phyloP scores from a whole-genome alignment of 2,113 vertebrate genomes.

The Hippocampus comes region DNA sequence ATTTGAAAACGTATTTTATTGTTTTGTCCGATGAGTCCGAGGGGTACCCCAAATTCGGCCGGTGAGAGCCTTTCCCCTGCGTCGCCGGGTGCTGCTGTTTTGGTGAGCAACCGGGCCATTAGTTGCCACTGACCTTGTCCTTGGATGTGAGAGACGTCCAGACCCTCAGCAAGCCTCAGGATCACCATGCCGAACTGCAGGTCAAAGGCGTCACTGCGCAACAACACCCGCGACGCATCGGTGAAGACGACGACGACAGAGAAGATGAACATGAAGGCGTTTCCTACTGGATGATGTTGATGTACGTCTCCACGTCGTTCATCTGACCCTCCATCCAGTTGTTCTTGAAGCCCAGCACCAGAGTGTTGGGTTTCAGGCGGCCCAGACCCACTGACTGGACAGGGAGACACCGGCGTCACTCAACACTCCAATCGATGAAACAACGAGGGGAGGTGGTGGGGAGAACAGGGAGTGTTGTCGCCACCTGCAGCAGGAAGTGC shows the following conservation, averaged over 20 bases:
- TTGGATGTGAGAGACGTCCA: constrained; percentile 94
- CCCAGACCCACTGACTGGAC: constrained; percentile 88
- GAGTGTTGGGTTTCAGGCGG: constrained; percentile 89
- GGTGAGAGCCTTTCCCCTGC: not conserved
- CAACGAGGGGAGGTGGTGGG: no score
- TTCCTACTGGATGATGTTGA: constrained; percentile 92
- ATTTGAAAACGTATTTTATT: no score
- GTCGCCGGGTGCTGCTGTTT: not conserved
- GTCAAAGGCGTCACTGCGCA: constrained; percentile 89
- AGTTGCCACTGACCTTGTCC: constrained; percentile 77
- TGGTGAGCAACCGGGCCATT: not conserved
- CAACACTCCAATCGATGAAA: not conserved
- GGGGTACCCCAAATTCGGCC: no score
- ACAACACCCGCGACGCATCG: not conserved
- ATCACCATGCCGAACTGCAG: constrained; percentile 89
- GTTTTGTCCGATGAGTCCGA: no score
- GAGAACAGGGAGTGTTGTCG: not conserved
- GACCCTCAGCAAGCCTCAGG: constrained; percentile 87
- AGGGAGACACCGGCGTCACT: not conserved
- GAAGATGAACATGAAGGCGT: not conserved
- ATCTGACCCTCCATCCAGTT: constrained; percentile 89
- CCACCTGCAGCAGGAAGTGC: constrained; percentile 88
- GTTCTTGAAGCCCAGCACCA: constrained; percentile 95
- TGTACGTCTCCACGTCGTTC: constrained; percentile 90
- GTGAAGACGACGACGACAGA: not conserved